A percentile compares a stretch with the other conserved stretches of the same genome.
These are phyloP conservation scores for Manduca sexta DNA, from an alignment of 1,140 invertebrate genomes.

Conservation along the genomic window DNA sequence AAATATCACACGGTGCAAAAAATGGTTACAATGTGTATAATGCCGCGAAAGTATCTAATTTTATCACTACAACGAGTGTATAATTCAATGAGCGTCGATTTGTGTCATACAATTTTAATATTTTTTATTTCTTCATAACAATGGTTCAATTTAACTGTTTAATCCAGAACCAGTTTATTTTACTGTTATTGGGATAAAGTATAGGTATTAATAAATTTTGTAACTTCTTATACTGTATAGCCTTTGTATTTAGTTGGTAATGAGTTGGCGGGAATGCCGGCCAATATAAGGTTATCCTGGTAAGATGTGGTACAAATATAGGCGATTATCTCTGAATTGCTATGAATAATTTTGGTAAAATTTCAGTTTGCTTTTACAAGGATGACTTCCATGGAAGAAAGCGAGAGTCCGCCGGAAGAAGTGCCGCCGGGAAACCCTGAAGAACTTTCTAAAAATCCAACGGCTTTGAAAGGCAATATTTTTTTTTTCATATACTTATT, in stretches of 20 bases:
- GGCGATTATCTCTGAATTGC: too few relatives aligned
- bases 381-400: conserved; percentile 63
- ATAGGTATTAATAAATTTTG: background rate
- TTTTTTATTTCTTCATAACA: background rate
- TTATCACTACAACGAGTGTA: conserved; percentile 11
- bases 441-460: conserved; percentile 79
- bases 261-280: conserved; percentile 37
- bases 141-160: background rate
- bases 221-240: background rate
- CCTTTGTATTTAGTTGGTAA: background rate
- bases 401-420: conserved; percentile 47
- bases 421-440: conserved; percentile 74
- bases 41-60: conserved; percentile 11
- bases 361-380: conserved; percentile 2
- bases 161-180: too few relatives aligned
- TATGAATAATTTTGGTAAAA: background rate
- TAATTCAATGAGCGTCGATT: conserved; percentile 31
- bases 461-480: conserved; percentile 78
- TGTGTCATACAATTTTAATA: conserved; percentile 15
- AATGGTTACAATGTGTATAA: background rate
- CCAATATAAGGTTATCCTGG: conserved; percentile 36
- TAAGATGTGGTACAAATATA: too few relatives aligned
- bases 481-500: conserved; percentile 2
- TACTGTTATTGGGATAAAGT: too few relatives aligned
- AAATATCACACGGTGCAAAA: background rate